Conservation (phyloP, 2,113 vertebrate genomes). For the Chaetodon auriga region DNA sequence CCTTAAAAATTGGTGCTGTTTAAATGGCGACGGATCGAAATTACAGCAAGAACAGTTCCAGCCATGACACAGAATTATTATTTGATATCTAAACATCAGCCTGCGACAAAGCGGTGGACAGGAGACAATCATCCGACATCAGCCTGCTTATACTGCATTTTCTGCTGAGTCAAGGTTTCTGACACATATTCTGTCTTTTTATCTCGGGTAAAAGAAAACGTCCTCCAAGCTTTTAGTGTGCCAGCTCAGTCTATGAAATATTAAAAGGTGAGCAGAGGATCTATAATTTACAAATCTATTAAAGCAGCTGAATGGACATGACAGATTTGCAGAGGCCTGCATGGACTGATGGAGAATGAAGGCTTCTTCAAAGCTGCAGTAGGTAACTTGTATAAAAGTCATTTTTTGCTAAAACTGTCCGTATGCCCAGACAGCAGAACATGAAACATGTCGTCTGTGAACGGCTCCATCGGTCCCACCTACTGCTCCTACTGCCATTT, state of each 20-base stretch:
- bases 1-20: too few relatives aligned
- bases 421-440: too few relatives aligned
- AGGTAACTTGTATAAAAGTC: too few relatives aligned
- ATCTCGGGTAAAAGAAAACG: conserved; percentile 18
- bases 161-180: conserved; percentile 24
- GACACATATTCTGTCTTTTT: conserved; percentile 13
- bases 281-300: conserved; percentile 64
- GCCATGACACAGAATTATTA: too few relatives aligned
- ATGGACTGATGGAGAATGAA: conserved; percentile 2
- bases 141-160: neutral
- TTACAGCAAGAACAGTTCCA: too few relatives aligned
- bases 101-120: too few relatives aligned
- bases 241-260: conserved; percentile 58
- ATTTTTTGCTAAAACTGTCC: too few relatives aligned
- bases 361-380: neutral
- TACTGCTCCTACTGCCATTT: too few relatives aligned
- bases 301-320: conserved; percentile 22
- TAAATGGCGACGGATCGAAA: too few relatives aligned
- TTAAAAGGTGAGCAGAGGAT: conserved; percentile 48
- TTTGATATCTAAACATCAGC: too few relatives aligned
- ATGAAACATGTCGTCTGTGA: too few relatives aligned
- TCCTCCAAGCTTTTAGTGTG: conserved; percentile 33
- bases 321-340: neutral
- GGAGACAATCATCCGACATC: neutral
- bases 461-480: too few relatives aligned